Evolutionary conservation across 2,888 invertebrate species (phyloP).

Genomic region (Xestia ashworthii): DNA sequence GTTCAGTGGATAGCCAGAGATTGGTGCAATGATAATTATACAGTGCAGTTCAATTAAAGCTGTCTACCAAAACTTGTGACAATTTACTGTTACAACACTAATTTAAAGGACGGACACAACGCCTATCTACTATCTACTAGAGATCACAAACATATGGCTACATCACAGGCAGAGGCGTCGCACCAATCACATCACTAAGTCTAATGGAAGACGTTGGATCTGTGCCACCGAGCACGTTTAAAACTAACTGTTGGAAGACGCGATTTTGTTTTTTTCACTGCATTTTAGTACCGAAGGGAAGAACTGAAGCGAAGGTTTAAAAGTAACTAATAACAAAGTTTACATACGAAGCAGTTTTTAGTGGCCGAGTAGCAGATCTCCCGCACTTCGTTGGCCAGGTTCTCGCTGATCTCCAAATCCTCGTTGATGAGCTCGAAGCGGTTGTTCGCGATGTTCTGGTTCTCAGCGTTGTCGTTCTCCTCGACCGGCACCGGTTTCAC

Average conservation of each 20-base stretch:
- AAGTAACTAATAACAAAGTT: conserved; percentile 80
- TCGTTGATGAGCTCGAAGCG: conserved; percentile 84
- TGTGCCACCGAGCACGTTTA: conserved; percentile 80
- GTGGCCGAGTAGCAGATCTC: conserved; percentile 88
- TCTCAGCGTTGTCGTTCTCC: conserved; percentile 86
- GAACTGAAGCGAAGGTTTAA: conserved; percentile 70
- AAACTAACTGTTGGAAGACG: conserved; percentile 88
- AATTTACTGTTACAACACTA: conserved; percentile 84
- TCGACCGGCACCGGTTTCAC: conserved; percentile 84
- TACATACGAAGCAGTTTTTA: conserved; percentile 87
- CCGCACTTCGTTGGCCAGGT: conserved; percentile 90
- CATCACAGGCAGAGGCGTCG: conserved; percentile 73
- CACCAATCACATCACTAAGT: conserved; percentile 82
- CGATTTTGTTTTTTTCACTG: conserved; percentile 89
- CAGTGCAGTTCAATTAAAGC: conserved; percentile 89
- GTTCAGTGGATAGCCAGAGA: conserved; percentile 80
- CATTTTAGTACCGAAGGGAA: conserved; percentile 80
- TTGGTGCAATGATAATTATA: conserved; percentile 84
- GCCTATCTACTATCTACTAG: conserved; percentile 65
- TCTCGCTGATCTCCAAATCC: conserved; percentile 89
- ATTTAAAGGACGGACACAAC: conserved; percentile 74
- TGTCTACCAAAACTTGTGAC: conserved; percentile 89
- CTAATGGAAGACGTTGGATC: conserved; percentile 88
- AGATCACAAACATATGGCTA: conserved; percentile 69
- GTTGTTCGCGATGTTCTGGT: conserved; percentile 85